Percentiles rank a stretch among this genome's conserved stretches.
Evolutionary conservation across 2,113 vertebrate genomes (phyloP).

Genomic region (Cyanistes caeruleus): DNA sequence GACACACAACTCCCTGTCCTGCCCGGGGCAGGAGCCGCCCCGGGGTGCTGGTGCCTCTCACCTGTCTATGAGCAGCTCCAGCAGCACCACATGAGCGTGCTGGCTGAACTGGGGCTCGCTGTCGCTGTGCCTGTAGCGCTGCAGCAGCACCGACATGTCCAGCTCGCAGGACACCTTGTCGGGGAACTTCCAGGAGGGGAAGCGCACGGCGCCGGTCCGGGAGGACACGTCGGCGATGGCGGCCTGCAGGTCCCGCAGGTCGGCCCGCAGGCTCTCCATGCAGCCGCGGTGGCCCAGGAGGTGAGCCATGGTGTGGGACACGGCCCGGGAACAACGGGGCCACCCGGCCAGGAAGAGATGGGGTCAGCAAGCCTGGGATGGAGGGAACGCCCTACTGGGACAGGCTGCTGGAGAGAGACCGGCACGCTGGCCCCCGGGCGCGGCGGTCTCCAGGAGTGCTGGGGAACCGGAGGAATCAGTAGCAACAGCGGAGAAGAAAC

Average conservation of each 20-base stretch:
- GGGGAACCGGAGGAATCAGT: not conserved
- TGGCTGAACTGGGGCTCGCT: constrained; percentile 84
- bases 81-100: constrained; percentile 85
- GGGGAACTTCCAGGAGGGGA: constrained; percentile 93
- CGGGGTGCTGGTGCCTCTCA: constrained; percentile 7
- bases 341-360: not conserved
- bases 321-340: not conserved
- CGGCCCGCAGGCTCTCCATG: constrained; percentile 87
- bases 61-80: constrained; percentile 94
- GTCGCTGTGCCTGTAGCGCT: constrained; percentile 82
- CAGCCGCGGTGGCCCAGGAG: constrained; percentile 82
- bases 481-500: no score
- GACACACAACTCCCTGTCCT: rapidly evolving
- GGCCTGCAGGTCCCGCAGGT: constrained; percentile 89
- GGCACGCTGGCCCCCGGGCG: not conserved
- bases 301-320: constrained; percentile 56
- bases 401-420: not conserved
- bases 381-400: no score
- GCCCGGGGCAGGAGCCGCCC: rapidly evolving
- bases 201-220: constrained; percentile 79
- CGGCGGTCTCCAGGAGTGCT: not conserved
- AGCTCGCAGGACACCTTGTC: constrained; percentile 85
- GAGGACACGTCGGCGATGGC: constrained; percentile 86
- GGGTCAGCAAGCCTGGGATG: not conserved
- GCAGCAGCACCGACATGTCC: constrained; percentile 84